Percentiles rank a stretch among this genome's conserved stretches.
Conservation (phyloP, 2,113 vertebrate genomes). For the Pelecanus crispus region DNA sequence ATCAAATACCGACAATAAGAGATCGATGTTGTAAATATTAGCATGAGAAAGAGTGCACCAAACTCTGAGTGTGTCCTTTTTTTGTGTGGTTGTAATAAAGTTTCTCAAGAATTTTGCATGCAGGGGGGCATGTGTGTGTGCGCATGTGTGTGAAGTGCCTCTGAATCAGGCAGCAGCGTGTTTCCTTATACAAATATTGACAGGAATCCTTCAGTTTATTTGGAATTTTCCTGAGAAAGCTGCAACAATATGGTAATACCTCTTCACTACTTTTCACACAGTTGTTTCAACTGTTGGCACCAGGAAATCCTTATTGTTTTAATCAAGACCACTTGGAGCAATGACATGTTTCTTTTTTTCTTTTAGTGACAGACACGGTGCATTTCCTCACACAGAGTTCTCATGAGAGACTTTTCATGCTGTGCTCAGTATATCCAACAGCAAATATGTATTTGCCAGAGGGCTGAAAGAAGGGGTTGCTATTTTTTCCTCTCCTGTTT, state of each 20-base stretch:
- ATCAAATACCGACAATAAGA: slow-evolving; percentile 23
- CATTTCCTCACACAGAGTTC: slow-evolving; percentile 86
- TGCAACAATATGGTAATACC: slow-evolving; percentile 60
- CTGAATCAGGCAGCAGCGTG: slow-evolving; percentile 36
- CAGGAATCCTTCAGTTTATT: slow-evolving; percentile 62
- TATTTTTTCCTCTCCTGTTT: slow-evolving; percentile 21
- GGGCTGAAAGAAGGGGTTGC: neutral
- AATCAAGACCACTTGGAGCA: slow-evolving; percentile 49
- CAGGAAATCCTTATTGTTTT: slow-evolving; percentile 92
- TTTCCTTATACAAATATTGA: slow-evolving; percentile 80
- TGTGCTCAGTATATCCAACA: neutral
- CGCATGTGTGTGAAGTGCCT: neutral
- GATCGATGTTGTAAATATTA: slow-evolving; percentile 52
- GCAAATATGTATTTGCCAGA: slow-evolving; percentile 13
- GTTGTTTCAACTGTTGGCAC: slow-evolving; percentile 76
- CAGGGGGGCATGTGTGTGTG: neutral
- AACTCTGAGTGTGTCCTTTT: neutral
- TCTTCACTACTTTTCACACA: slow-evolving; percentile 68
- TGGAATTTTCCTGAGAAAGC: slow-evolving; percentile 69
- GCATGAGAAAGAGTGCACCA: slow-evolving; percentile 63
- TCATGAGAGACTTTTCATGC: slow-evolving; percentile 75
- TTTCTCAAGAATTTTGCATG: slow-evolving; percentile 39
- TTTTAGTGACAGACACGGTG: slow-evolving; percentile 78
- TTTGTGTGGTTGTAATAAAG: slow-evolving; percentile 6
- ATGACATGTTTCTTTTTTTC: slow-evolving; percentile 63